Base-by-base conservation (phyloP, 2,797 vertebrate genomes). In the Rhinophrynus dorsalis region DNA sequence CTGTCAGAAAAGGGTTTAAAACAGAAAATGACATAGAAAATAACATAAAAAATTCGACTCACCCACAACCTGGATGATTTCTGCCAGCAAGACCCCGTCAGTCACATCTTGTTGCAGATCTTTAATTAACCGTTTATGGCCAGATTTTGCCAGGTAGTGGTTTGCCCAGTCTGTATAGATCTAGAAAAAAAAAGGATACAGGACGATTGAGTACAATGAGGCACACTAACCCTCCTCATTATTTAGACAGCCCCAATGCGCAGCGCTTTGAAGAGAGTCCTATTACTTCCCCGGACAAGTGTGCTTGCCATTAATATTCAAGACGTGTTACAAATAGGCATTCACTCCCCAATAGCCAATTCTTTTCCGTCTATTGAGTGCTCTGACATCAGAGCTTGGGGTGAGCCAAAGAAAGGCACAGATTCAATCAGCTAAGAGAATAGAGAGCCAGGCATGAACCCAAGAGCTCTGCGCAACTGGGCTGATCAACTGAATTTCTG, bases 161-260 rank as follows among this genome's bases (percentile, higher is more conserved):
- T 98, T 99, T 74, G 96, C 97, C 97, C 97, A 99, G 86, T 98
- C 97, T 0, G 96, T 98, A 81, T 98, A 99, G 89, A 99, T 99
- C 97, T 99, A 85, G 73, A 56, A 71, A 26, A 74, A 78, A 79
- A 73, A 58, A 18, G 74, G 50, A 71, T 3, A 66, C 23, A 58
- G 10, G 23, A 75, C 70, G 0, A 21, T 27, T 33, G 52, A 68
- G 62, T 30, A 29, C 65, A 57, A 62, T 0, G n/a, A 5, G 33
- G 69, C 5, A 32, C 67, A 60, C 9, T 23, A 57, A 47, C 75
- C 77, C 77, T 44, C 64, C 75, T 68, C 33, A 35, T 55, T 38
- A 30, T 66, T 12, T 2, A 50, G 17, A 42, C 13, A 8, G 75
- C 26, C 33, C 29, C 50, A 11, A 50, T 11, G 33, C 1, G 55